These are phyloP conservation scores for Acholoe squamosa DNA, from an alignment of 2,888 invertebrate genomes.

Conservation along the genomic window DNA sequence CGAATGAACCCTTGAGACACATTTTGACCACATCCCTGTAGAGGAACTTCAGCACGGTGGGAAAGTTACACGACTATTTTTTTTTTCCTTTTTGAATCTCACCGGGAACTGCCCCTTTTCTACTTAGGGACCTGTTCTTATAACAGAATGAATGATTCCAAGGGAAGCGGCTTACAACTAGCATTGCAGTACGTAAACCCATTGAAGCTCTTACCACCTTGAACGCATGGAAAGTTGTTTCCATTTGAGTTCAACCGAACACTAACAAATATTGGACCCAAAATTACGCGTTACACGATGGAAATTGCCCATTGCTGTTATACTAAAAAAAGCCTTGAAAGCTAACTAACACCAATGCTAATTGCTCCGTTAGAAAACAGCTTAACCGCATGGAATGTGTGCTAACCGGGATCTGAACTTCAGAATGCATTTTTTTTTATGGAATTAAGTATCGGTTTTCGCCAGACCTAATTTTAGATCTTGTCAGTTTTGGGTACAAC, in stretches of 20 bases:
- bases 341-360: slow-evolving; percentile 6
- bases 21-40: background rate
- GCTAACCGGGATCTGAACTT: background rate
- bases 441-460: too few relatives aligned
- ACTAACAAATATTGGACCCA: slow-evolving; percentile 36
- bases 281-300: slow-evolving; percentile 5
- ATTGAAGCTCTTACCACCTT: slow-evolving; percentile 52
- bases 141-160: slow-evolving; percentile 55
- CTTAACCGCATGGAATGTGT: slow-evolving; percentile 37
- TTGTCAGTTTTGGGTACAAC: slow-evolving; percentile 28
- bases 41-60: slow-evolving; percentile 28
- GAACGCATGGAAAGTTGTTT: slow-evolving; percentile 55
- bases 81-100: slow-evolving; percentile 9
- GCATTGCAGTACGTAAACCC: slow-evolving; percentile 52
- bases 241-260: slow-evolving; percentile 51
- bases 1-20: too few relatives aligned
- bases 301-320: background rate
- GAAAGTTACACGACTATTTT: background rate
- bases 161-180: slow-evolving; percentile 52
- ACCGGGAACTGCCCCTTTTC: slow-evolving; percentile 43
- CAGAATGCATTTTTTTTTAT: background rate
- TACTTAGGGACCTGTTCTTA: slow-evolving; percentile 44
- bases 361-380: background rate
- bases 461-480: background rate
- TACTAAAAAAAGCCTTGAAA: background rate